Evolutionary conservation across 2,797 vertebrate genomes (phyloP), one percentile per base, ranked within the genome.

Genomic region (Halcyon smyrnensis): DNA sequence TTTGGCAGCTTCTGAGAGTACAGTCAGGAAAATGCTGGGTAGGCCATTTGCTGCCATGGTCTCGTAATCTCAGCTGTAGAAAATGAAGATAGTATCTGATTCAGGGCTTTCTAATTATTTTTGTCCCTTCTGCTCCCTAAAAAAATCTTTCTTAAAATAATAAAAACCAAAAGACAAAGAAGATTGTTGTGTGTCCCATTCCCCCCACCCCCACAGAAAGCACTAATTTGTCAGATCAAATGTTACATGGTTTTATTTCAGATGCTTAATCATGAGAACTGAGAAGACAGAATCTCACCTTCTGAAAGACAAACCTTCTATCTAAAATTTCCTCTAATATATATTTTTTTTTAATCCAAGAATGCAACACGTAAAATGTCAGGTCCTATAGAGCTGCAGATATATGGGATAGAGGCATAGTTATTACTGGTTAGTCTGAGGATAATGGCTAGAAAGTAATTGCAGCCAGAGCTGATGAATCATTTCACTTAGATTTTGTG

Each of bases 381-480:
- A 76, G 41, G 74, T 93, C 34, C 75, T 94, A 23, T 65, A 62
- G 84, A 92, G 51, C 71, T 86, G 46, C n/a, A 85, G 73, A 89
- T 97, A 56, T 91, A 93, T 84, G 73, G 75, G 64, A 74, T 87
- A n/a, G 87, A 86, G 41, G 60, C n/a, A 39, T 89, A 90, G 64
- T 94, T 96, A 97, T 92, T 95, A 75, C 70, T 87, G 73, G 64
- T 88, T 84, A 84, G 27, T 95, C 63, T 96, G 63, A 87, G 65
- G 68, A 87, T 62, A 86, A 87, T 89, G 77, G 63, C 80, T 91
- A 63, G 78, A 94, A 97, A 87, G 93, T 95, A 96, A 95, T 95
- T 95, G 78, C 87, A 95, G 87, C 56, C 67, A 77, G 89, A 89
- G 88, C 91, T 97, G 92, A 95, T 97, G 94, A 97, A 95, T 96